Base-by-base conservation (phyloP, 2,113 vertebrate species). In the Baryphthengus martii region DNA sequence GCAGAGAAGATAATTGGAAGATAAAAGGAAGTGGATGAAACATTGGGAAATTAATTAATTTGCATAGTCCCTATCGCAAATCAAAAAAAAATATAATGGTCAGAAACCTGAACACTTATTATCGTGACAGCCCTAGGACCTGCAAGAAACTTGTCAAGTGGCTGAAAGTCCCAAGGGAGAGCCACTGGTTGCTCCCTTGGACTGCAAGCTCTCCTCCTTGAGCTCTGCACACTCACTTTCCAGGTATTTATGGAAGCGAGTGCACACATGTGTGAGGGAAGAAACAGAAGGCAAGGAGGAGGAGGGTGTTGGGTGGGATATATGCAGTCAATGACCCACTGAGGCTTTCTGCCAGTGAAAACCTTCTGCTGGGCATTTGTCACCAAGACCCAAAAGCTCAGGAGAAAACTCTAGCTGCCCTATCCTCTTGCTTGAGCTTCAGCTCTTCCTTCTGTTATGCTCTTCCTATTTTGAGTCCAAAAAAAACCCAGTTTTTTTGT, bases 241-340 rank as follows among this genome's bases (percentile, higher is more conserved):
- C 26, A 66, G 21, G 13, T 37, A 31, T 59, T 78, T 26, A 26
- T 8, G 8, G 44, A 50, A 65, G 10, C 0, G 4, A 39, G 18
- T 20, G n/a, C 15, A 31, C 33, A 5, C 0, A 0, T 31, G 6
- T 11, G 3, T 17, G 61, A 79, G 20, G 44, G 44, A 63, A 59
- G 23, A 59, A 74, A 37, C 0, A 2, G n/a, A 25, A 25, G 28
- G 9, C 25, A 56, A 62, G 17, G 25, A 26, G 26, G 18, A 80
- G 42, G 45, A 76, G 4, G 12, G 4, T 28, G 8, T 25, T 26
- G 24, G 13, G 53, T 35, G 33, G 31, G 13, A 29, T 6, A 15
- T 11, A 19, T 1, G 2, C 23, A 39, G 17, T 17, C 26, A 52
- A 7, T 37, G 24, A 39, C 3, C 21, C 44, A 25, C 6, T 9